These are phyloP conservation scores for Lydus trimaculatus DNA, from an alignment of 2,888 invertebrate genomes.

Conservation along the genomic window DNA sequence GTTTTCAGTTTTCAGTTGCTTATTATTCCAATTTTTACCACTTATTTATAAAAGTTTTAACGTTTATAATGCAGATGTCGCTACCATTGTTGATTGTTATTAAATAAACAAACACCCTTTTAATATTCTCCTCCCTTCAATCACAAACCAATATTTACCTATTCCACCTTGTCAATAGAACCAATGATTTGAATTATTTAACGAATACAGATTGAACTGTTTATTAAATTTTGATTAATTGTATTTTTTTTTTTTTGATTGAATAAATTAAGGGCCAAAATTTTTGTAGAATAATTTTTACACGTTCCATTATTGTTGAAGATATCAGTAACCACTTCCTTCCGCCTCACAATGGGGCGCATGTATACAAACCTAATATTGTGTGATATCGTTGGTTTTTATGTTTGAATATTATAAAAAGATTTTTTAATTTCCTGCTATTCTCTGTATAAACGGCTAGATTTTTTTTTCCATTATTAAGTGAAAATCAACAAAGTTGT, in stretches of 20 bases:
- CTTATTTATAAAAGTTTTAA: neutral
- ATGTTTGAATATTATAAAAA: neutral
- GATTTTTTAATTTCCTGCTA: constrained; percentile 29
- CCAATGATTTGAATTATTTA: constrained; percentile 8
- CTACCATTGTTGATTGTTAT: neutral
- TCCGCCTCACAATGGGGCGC: constrained; percentile 12
- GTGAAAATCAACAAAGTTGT: neutral
- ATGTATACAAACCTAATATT: neutral
- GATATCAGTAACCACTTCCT: constrained; percentile 30
- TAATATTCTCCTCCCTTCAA: constrained; percentile 7
- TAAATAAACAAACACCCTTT: neutral
- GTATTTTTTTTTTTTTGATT: neutral
- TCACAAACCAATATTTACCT: constrained; percentile 23
- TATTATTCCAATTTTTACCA: neutral
- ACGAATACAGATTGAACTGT: neutral
- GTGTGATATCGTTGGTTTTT: neutral
- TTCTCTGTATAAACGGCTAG: neutral
- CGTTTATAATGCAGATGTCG: neutral
- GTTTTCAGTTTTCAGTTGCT: too few species aligned
- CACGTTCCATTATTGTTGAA: constrained; percentile 3
- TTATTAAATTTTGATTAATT: neutral
- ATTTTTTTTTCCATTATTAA: neutral
- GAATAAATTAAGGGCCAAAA: neutral
- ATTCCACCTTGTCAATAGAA: neutral
- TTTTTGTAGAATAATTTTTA: neutral